Evolutionary conservation across 2,888 invertebrate genomes (phyloP).

Genomic region (Rambutsinella grinnellia): DNA sequence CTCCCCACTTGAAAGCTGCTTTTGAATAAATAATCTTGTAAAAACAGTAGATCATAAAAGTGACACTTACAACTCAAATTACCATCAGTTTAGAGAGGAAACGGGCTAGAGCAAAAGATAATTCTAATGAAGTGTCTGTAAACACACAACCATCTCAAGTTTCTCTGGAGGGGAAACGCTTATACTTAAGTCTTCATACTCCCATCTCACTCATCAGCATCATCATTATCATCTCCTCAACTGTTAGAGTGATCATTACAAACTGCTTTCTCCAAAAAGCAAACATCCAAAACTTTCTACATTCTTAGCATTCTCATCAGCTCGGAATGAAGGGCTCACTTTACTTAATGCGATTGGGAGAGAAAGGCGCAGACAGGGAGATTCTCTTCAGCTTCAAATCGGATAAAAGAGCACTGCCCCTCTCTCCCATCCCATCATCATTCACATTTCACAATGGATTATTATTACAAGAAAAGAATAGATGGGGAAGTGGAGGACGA

Average conservation of each 20-base stretch:
- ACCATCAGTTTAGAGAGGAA: constrained; percentile 38
- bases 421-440: background rate
- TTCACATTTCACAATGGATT: too few relatives aligned
- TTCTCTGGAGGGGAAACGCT: background rate
- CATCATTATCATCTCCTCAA: background rate
- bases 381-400: background rate
- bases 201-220: constrained; percentile 3
- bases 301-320: constrained; percentile 27
- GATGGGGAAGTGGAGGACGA: constrained; percentile 29
- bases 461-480: background rate
- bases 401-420: constrained; percentile 10
- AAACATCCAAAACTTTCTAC: constrained; percentile 45
- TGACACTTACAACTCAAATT: constrained; percentile 47
- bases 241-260: background rate
- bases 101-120: too few relatives aligned
- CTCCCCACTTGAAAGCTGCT: too few relatives aligned
- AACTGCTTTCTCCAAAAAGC: constrained; percentile 33
- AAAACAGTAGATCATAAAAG: constrained; percentile 40
- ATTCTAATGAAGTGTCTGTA: constrained; percentile 29
- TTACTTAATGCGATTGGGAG: constrained; percentile 54
- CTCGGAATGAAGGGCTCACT: constrained; percentile 41
- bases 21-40: constrained; percentile 47
- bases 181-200: background rate
- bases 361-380: constrained; percentile 12
- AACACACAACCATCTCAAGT: constrained; percentile 10